Evolutionary conservation across 1,140 invertebrate species (phyloP).

Genomic region (Matsumurasca onukii): DNA sequence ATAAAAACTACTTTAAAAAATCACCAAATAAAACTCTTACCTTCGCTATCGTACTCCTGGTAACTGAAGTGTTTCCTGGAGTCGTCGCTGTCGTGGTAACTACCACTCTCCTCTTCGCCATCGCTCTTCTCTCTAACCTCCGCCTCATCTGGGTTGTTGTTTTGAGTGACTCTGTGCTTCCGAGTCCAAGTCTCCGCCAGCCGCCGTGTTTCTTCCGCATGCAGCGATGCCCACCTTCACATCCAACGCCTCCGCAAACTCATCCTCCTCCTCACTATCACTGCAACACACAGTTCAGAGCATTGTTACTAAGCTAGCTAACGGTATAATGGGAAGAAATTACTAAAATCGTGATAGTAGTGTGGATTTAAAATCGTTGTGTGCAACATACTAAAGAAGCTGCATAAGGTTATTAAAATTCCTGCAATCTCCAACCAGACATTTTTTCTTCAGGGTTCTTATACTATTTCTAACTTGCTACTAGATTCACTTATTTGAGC

Average conservation of each 20-base stretch:
- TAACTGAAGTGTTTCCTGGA: conserved; percentile 59
- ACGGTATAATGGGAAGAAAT: no score
- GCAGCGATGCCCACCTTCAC: conserved; percentile 61
- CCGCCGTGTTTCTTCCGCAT: conserved; percentile 63
- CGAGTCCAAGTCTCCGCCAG: conserved; percentile 63
- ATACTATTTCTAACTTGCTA: no score
- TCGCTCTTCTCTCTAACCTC: conserved; percentile 37
- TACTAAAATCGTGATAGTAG: no score
- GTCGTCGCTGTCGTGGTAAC: conserved; percentile 55
- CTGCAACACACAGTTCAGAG: conserved; percentile 7
- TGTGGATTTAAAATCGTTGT: no score
- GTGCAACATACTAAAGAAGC: no score
- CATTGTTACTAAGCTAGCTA: no score
- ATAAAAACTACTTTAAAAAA: no score
- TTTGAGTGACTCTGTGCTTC: conserved; percentile 49
- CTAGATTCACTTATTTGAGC: no score
- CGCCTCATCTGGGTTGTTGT: conserved; percentile 36
- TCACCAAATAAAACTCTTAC: conserved; percentile 50
- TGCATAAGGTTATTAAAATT: no score
- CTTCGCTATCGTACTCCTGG: conserved; percentile 64
- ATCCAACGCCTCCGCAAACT: conserved; percentile 61
- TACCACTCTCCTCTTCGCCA: conserved; percentile 44
- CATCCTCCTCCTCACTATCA: conserved; percentile 57
- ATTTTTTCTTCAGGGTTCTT: no score
- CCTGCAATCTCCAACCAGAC: no score